Evolutionary conservation across 2,888 invertebrate species (phyloP).

Genomic region (Idaea dimidiata): DNA sequence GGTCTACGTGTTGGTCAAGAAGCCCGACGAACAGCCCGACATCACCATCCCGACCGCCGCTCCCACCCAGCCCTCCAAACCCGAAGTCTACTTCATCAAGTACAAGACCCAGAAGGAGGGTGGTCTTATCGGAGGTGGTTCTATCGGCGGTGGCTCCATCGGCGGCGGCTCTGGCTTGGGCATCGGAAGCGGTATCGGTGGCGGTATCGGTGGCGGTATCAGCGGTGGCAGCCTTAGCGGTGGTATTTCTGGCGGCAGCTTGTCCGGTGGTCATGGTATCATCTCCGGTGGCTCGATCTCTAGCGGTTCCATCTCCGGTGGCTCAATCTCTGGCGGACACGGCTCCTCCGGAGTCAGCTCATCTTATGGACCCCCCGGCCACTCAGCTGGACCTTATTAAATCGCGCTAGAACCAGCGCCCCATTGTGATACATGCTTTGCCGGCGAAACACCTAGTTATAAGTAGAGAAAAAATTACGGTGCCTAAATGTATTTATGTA

Average conservation of each 20-base stretch:
- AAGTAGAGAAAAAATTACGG: conserved; percentile 81
- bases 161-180: conserved; percentile 47
- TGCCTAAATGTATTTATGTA: conserved; percentile 82
- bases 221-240: conserved; percentile 44
- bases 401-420: conserved; percentile 48
- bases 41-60: conserved; percentile 87
- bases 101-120: conserved; percentile 87
- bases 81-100: conserved; percentile 92
- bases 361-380: conserved; percentile 84
- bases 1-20: conserved; percentile 91
- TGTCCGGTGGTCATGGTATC: conserved; percentile 45
- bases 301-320: conserved; percentile 34
- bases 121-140: conserved; percentile 46
- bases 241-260: conserved; percentile 44
- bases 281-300: conserved; percentile 34
- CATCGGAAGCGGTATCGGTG: conserved; percentile 26
- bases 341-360: conserved; percentile 70
- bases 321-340: conserved; percentile 43
- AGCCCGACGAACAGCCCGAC: conserved; percentile 90
- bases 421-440: conserved; percentile 77
- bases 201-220: conserved; percentile 37
- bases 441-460: conserved; percentile 74
- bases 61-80: conserved; percentile 89
- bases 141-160: conserved; percentile 42
- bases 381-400: conserved; percentile 86